phyloP scores from a whole-genome alignment of 2,113 vertebrate species.

The Acrocephalus kingi region DNA sequence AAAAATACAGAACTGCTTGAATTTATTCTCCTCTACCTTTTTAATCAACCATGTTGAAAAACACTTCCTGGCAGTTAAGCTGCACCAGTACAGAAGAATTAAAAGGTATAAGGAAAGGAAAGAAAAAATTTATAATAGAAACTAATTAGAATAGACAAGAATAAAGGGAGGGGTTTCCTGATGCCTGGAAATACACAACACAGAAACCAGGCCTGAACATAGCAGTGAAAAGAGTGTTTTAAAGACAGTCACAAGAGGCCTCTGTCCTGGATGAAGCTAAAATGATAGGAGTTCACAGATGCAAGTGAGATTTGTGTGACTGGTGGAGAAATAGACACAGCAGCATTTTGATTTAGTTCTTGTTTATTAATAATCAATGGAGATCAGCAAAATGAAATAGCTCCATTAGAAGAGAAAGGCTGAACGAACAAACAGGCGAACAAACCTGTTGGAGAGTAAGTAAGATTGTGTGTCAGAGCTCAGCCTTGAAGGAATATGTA shows the following conservation, averaged over 20 bases:
- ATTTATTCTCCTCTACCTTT: slow-evolving; percentile 27
- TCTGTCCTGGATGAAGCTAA: background rate
- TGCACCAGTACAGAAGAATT: background rate
- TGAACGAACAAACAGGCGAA: background rate
- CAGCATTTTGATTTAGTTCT: background rate
- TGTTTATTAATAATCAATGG: background rate
- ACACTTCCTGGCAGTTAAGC: background rate
- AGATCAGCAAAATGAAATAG: background rate
- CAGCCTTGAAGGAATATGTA: slow-evolving; percentile 11
- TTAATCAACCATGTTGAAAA: background rate
- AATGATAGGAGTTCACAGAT: background rate
- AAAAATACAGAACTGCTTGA: background rate
- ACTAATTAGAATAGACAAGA: background rate
- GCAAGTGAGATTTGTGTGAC: background rate
- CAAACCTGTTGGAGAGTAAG: background rate
- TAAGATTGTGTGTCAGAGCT: background rate
- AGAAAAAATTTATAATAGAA: background rate
- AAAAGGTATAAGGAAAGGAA: background rate
- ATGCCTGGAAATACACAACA: background rate
- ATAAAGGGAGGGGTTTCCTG: background rate
- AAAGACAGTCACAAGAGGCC: background rate
- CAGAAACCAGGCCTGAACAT: background rate
- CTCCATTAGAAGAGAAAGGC: background rate
- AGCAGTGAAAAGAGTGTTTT: background rate
- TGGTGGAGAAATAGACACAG: background rate